Percentiles rank a stretch among this genome's conserved stretches.
These are phyloP conservation scores for Azemiops feae DNA, from an alignment of 2,113 vertebrate species.

Conservation along the genomic window DNA sequence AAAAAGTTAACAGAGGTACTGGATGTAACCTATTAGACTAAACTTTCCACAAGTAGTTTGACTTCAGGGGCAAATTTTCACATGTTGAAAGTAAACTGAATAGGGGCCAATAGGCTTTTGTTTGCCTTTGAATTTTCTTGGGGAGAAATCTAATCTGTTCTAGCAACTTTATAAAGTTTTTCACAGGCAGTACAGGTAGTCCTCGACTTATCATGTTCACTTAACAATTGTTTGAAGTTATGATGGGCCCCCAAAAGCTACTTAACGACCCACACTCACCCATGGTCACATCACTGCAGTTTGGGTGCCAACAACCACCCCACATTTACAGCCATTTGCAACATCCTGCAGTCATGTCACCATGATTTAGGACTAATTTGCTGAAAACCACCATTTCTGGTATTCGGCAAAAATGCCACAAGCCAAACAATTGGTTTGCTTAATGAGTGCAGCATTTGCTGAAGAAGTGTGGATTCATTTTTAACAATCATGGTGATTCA, in stretches of 20 bases:
- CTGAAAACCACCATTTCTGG: neutral
- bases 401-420: neutral
- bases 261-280: neutral
- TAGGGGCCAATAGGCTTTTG: neutral
- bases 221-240: neutral
- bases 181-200: neutral
- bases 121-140: neutral
- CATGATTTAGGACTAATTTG: neutral
- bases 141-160: neutral
- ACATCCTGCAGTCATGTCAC: neutral
- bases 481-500: neutral
- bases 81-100: neutral
- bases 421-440: neutral
- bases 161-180: neutral
- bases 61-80: rapidly evolving
- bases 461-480: neutral
- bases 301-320: neutral
- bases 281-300: neutral
- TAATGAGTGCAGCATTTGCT: neutral
- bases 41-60: neutral
- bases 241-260: neutral
- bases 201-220: neutral
- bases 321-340: neutral
- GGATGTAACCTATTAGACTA: neutral
- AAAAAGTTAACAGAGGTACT: slow-evolving; percentile 3